Evolutionary conservation across 2,113 vertebrate genomes (phyloP).

Genomic region (Hippolais icterina): DNA sequence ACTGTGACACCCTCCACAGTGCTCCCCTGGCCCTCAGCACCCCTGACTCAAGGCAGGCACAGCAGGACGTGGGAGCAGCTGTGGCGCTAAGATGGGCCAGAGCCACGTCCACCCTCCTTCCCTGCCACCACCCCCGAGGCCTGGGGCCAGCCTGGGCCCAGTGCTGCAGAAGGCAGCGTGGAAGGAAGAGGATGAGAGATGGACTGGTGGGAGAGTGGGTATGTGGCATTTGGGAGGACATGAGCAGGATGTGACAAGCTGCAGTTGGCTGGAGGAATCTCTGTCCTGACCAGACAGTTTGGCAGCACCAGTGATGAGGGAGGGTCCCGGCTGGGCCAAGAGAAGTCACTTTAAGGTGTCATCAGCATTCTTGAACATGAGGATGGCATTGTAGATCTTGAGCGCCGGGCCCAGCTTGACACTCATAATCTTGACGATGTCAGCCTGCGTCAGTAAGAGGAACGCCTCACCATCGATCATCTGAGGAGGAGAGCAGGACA

Average conservation of each 20-base stretch:
- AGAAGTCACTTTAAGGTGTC: constrained; percentile 88
- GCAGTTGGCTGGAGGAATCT: not conserved
- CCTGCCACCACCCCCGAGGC: rapidly evolving
- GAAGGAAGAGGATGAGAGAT: not conserved
- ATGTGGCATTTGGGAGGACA: not conserved
- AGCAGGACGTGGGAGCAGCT: not conserved
- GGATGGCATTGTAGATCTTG: constrained; percentile 98
- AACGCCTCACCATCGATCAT: constrained; percentile 96
- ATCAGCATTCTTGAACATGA: constrained; percentile 98
- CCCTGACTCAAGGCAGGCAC: rapidly evolving
- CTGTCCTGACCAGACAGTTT: constrained; percentile 28
- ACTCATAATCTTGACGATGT: constrained; percentile 99
- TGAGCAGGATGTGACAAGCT: constrained; percentile 2
- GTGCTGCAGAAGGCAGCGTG: not conserved
- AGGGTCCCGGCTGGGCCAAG: not conserved
- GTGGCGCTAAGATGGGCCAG: not conserved
- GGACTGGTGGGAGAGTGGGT: not conserved
- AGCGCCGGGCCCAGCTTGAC: constrained; percentile 96
- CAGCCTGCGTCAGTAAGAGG: constrained; percentile 93
- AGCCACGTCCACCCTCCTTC: not conserved
- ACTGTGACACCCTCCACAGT: not conserved
- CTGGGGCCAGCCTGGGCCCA: not conserved
- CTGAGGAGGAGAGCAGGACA: constrained; percentile 17
- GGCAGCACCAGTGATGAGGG: constrained; percentile 38
- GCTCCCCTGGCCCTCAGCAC: not conserved